Evolutionary conservation across 2,888 invertebrate genomes (phyloP).

Genomic region (Microctonus brassicae): DNA sequence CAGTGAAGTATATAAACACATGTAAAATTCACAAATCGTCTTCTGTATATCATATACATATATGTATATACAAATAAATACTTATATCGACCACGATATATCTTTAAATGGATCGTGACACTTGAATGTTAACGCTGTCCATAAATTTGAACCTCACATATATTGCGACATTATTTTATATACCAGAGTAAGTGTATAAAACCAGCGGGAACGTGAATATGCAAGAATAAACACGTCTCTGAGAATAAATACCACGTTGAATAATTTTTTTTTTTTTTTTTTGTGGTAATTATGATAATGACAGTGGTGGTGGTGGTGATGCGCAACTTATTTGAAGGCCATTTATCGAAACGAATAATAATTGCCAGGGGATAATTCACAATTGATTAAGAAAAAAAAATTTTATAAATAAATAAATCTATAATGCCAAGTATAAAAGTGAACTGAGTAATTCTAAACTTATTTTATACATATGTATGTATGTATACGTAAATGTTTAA

Average conservation of each 20-base stretch:
- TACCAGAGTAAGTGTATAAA: slow-evolving; percentile 13
- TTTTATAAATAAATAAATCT: background rate
- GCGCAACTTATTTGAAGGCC: slow-evolving; percentile 39
- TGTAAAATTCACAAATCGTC: no score
- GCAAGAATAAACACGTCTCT: no score
- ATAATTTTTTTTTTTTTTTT: no score
- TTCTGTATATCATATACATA: background rate
- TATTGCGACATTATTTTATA: slow-evolving; percentile 33
- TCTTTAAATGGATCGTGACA: slow-evolving; percentile 48
- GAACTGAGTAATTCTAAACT: no score
- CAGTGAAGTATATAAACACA: no score
- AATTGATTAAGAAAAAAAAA: slow-evolving; percentile 11
- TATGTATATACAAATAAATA: background rate
- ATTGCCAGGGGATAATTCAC: slow-evolving; percentile 24
- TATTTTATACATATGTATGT: no score
- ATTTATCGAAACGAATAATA: slow-evolving; percentile 44
- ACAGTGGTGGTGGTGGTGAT: no score
- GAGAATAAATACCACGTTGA: no score
- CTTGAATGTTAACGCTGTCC: slow-evolving; percentile 42
- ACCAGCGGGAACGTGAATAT: no score
- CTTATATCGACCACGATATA: slow-evolving; percentile 22
- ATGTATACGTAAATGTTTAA: background rate
- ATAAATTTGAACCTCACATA: slow-evolving; percentile 42
- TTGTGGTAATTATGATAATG: no score
- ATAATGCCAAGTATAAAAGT: no score